phyloP scores from a whole-genome alignment of 2,888 invertebrate species.

The Phania funesta region DNA sequence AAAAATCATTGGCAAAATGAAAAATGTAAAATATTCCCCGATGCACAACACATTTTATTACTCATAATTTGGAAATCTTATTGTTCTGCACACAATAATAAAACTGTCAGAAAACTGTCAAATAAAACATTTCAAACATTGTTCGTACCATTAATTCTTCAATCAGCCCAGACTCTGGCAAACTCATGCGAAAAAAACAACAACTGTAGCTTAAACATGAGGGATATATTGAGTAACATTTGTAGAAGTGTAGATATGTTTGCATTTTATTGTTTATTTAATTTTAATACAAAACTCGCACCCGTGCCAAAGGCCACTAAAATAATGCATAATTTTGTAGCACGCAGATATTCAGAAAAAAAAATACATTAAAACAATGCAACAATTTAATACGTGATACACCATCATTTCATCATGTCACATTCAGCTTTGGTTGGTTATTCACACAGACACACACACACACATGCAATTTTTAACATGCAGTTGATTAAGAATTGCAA shows the following conservation, averaged over 20 bases:
- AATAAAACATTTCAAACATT: conserved; percentile 37
- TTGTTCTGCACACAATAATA: conserved; percentile 12
- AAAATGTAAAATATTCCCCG: background rate
- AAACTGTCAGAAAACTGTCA: conserved; percentile 53
- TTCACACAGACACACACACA: no score
- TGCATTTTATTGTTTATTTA: background rate
- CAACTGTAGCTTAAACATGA: background rate
- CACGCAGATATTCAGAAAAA: background rate
- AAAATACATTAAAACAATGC: background rate
- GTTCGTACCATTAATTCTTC: conserved; percentile 39
- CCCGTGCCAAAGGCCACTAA: background rate
- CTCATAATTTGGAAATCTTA: background rate
- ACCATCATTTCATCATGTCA: conserved; percentile 16
- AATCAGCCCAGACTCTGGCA: conserved; percentile 18
- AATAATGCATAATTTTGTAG: background rate
- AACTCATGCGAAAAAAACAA: background rate
- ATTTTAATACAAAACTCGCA: background rate
- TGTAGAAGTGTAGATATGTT: background rate
- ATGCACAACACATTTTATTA: conserved; percentile 16
- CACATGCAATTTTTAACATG: no score
- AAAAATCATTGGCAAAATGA: background rate
- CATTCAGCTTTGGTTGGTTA: no score
- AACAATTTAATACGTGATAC: conserved; percentile 13
- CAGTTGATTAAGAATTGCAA: no score
- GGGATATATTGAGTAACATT: background rate